Conservation (phyloP, 1,140 invertebrate species). For the Drosophila grimshawi region DNA sequence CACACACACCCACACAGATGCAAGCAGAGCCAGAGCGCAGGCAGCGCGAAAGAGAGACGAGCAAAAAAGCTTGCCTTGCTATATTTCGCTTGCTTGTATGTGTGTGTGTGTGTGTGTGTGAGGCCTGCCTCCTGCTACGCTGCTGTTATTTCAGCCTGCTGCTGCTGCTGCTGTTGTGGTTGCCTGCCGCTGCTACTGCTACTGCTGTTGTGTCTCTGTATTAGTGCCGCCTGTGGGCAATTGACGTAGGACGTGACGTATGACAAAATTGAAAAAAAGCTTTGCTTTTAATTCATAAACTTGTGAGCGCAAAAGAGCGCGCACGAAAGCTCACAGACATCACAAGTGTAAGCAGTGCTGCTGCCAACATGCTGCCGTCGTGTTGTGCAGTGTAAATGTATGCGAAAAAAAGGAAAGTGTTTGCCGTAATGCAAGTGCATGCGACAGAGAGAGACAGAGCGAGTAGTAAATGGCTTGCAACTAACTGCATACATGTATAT, state of each 20-base stretch:
- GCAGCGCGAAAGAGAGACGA: conserved; percentile 51
- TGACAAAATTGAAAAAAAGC: conserved; percentile 55
- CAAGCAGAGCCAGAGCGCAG: not conserved
- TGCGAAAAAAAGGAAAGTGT: conserved; percentile 62
- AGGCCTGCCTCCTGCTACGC: conserved; percentile 54
- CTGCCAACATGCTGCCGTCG: conserved; percentile 26
- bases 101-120: conserved; percentile 32
- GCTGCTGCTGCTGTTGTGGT: conserved; percentile 19
- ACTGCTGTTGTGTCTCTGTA: conserved; percentile 25
- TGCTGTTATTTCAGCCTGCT: conserved; percentile 15
- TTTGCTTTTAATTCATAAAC: conserved; percentile 41
- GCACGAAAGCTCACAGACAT: conserved; percentile 24
- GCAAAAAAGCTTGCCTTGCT: conserved; percentile 40
- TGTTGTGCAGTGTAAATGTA: conserved; percentile 34
- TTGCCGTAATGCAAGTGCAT: conserved; percentile 55
- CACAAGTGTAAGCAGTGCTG: conserved; percentile 37
- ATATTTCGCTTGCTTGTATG: conserved; percentile 20
- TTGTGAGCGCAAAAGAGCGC: conserved; percentile 41
- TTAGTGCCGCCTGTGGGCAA: conserved; percentile 51
- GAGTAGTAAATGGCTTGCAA: conserved; percentile 42
- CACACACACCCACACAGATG: conserved; percentile 19
- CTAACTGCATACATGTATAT: conserved; percentile 38
- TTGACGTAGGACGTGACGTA: conserved; percentile 79
- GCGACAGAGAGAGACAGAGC: conserved; percentile 23
- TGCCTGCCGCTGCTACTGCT: conserved; percentile 12